Evolutionary conservation across 2,888 invertebrate species (phyloP).

Genomic region (Drosophila austrosaltans): DNA sequence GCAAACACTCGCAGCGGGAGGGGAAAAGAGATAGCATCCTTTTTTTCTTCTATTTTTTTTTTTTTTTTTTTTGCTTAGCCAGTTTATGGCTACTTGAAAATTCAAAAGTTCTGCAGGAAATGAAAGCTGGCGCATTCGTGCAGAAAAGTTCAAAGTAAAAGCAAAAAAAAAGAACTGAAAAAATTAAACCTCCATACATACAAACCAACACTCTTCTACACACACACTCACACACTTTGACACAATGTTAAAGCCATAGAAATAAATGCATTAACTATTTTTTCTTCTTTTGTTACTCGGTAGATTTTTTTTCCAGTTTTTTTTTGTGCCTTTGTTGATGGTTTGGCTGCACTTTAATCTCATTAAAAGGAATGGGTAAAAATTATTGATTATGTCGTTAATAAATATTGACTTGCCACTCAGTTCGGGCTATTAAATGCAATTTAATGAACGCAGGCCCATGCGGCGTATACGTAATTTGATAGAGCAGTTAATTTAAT

Average conservation of each 20-base stretch:
- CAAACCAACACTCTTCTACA: background rate
- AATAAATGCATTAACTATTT: constrained; percentile 63
- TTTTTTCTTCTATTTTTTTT: constrained; percentile 7
- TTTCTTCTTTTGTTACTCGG: constrained; percentile 12
- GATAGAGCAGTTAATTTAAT: constrained; percentile 55
- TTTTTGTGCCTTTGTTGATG: constrained; percentile 19
- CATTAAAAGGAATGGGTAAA: constrained; percentile 50
- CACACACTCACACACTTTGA: too few relatives aligned
- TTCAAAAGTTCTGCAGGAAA: constrained; percentile 67
- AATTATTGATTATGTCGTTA: constrained; percentile 71
- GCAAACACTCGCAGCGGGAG: constrained; percentile 10
- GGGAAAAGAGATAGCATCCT: constrained; percentile 6
- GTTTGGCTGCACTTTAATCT: constrained; percentile 57
- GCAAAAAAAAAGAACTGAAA: background rate
- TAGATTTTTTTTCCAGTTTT: constrained; percentile 13
- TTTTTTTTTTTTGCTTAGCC: constrained; percentile 35
- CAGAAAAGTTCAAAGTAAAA: constrained; percentile 57
- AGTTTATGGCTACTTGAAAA: constrained; percentile 59
- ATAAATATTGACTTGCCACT: constrained; percentile 63
- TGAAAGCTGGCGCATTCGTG: constrained; percentile 71
- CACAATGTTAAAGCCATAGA: constrained; percentile 12
- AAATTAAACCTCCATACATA: background rate
- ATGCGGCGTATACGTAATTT: constrained; percentile 53
- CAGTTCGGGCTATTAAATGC: constrained; percentile 51
- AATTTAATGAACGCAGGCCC: constrained; percentile 53